Conservation (phyloP, 2,113 vertebrate genomes). For the Marmota monax region DNA sequence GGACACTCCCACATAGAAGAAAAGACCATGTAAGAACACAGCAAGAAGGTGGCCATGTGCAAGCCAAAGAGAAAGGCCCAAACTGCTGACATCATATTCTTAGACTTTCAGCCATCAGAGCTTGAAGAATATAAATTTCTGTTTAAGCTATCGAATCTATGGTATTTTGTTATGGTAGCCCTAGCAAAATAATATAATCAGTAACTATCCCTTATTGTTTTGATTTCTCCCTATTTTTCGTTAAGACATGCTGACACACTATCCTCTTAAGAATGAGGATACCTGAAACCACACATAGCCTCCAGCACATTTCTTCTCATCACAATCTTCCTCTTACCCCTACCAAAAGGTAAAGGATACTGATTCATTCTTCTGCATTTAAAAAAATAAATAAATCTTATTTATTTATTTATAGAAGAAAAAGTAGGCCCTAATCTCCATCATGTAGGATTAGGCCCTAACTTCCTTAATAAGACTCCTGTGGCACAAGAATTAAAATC, state of each 20-base stretch:
- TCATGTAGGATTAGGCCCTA: no score
- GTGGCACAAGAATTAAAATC: no score
- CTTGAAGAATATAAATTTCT: neutral
- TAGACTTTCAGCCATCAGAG: neutral
- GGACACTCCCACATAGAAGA: neutral
- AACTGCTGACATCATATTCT: no score
- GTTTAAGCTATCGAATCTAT: neutral
- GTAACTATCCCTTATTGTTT: neutral
- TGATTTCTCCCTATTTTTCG: slow-evolving; percentile 9
- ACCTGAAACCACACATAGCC: neutral
- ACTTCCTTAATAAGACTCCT: no score
- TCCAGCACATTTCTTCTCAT: neutral
- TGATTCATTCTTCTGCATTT: neutral
- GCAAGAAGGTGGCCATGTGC: fast-evolving
- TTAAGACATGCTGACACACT: neutral
- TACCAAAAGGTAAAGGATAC: neutral
- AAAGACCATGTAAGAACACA: neutral
- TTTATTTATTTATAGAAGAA: no score
- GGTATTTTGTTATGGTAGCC: neutral
- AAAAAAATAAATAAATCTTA: no score
- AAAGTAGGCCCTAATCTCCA: no score
- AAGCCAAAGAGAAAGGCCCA: no score
- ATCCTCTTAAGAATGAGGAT: neutral
- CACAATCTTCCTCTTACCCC: no score
- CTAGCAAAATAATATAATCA: neutral